Base-by-base conservation (phyloP, 2,113 vertebrate species). In the Pao palembangensis region DNA sequence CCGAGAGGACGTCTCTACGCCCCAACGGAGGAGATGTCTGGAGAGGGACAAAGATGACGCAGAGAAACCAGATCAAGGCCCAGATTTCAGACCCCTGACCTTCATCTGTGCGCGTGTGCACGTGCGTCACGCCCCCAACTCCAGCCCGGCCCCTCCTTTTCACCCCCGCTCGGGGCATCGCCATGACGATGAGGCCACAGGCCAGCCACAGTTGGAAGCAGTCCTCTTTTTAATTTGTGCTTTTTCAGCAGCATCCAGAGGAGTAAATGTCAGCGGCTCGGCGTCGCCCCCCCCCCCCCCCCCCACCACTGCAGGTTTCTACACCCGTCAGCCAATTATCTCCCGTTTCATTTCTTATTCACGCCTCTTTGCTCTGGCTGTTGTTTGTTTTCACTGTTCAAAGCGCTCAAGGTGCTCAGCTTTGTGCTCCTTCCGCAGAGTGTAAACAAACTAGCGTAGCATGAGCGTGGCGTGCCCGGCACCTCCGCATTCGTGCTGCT, bases 141-240 rank as follows among this genome's bases (percentile, higher is more conserved):
- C 21, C 21, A 2, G 2, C 21, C 21, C 21, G 3, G 2, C 21
- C 21, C 55, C 49, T 25, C 46, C 38, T 49, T 41, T 15, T 44
- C 73, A 49, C 49, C 52, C 52, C 61, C 56, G 61, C 70, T 69
- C 38, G 6, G 59, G 70, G 54, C 51, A 75, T 85, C 81, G 57
- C 83, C 73, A 80, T 75, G 70, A 81, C 72, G 61, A 85, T 74
- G 18, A 66, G 84, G 75, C 84, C 75, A 80, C 64, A 77, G 78
- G 81, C 79, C 64, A 56, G 58, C 34, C 61, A 65, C 61, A 54
- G 65, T 17, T 55, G 43, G 25, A 53, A 7, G 44, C 61, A 65
- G 79, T 78, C 68, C 49, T 80, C 55, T 48, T 64, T 48, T 74
- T 52, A 43, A 17, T 41, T 42, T 56, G 25, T 31, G 43, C 17